Evolutionary conservation across 2,113 vertebrate genomes (phyloP), one percentile per base, ranked within the genome.

Genomic region (Prionailurus viverrinus): DNA sequence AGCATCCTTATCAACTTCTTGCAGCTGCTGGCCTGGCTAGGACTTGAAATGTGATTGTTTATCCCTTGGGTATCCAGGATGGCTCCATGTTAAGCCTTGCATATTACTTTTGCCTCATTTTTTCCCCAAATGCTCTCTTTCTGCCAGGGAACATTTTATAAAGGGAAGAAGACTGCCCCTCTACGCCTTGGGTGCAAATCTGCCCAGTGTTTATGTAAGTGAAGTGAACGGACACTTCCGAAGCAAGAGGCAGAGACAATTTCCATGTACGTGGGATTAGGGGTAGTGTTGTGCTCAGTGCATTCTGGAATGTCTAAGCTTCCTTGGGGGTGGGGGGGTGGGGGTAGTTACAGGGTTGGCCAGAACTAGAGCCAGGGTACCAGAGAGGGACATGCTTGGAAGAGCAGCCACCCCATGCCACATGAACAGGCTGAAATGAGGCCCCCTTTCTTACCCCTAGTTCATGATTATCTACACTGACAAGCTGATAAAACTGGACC

Each of bases 1-100:
- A 61, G 51, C 11, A 5, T 87, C 39, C 96, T 97, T 96, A 97
- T 97, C 97, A 93, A 88, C 73, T 69, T 7, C 48, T 8, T 41
- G 45, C 95, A 97, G 89, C 89, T 82, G 89, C 66, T 66, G 53
- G 71, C 45, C 61, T 89, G 91, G 91, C 91, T 61, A 1, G 31
- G 31, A 33, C 45, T 33, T 80, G 89, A 95, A 79, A 76, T 88
- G n/a, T 36, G 58, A n/a, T 61, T 41, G 16, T 87, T 45, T 80
- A 58, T 89, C 86, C 69, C 76, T 58, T 39, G 55, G 74, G 89
- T 61, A 33, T 4, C 39, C n/a, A 25, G 4, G 45, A 18, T 58
- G 73, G 36, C 33, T 92, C 45, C 58, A 1, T 82, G 31, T 86
- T 82, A 90, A 68, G 71, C 73, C 53, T 39, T 91, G 15, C 6